Percentiles rank a stretch among this genome's conserved stretches.
Conservation (phyloP, 1,140 invertebrate species). For the Tetranychus urticae region DNA sequence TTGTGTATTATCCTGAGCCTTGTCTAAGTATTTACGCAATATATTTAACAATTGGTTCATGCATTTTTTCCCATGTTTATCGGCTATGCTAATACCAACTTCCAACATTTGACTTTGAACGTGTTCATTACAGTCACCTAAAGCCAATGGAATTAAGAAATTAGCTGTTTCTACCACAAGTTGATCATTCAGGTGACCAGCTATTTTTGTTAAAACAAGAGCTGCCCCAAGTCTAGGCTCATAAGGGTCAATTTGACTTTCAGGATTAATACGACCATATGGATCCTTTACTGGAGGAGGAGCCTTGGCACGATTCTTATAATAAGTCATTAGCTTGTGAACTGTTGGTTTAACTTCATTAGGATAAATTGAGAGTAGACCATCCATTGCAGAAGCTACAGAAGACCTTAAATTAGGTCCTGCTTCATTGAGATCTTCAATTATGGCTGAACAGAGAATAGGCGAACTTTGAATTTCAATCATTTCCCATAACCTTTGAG, state of each 20-base stretch:
- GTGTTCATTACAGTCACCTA: constrained; percentile 55
- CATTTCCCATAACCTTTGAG: constrained; percentile 1
- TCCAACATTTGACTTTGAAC: constrained; percentile 75
- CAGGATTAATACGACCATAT: constrained; percentile 64
- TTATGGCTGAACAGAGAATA: constrained; percentile 22
- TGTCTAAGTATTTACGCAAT: constrained; percentile 70
- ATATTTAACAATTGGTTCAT: constrained; percentile 22
- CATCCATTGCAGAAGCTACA: constrained; percentile 44
- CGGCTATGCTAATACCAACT: constrained; percentile 69
- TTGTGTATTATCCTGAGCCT: constrained; percentile 62
- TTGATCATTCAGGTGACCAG: constrained; percentile 37
- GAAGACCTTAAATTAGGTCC: constrained; percentile 51
- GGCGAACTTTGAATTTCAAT: neutral
- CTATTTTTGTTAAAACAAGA: constrained; percentile 45
- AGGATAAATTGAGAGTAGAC: constrained; percentile 32
- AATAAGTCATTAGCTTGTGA: constrained; percentile 40
- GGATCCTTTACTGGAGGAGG: constrained; percentile 35
- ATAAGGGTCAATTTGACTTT: constrained; percentile 58
- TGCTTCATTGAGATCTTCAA: constrained; percentile 49
- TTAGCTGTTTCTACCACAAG: constrained; percentile 39
- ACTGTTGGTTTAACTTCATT: constrained; percentile 31
- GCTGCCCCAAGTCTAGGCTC: constrained; percentile 63
- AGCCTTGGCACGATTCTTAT: constrained; percentile 35
- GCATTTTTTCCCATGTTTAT: constrained; percentile 57
- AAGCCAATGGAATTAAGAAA: constrained; percentile 59